A percentile compares a stretch with the other conserved stretches of the same genome.
These are phyloP conservation scores for Corynorhinus townsendii DNA, from an alignment of 2,113 vertebrate genomes.

Conservation along the genomic window DNA sequence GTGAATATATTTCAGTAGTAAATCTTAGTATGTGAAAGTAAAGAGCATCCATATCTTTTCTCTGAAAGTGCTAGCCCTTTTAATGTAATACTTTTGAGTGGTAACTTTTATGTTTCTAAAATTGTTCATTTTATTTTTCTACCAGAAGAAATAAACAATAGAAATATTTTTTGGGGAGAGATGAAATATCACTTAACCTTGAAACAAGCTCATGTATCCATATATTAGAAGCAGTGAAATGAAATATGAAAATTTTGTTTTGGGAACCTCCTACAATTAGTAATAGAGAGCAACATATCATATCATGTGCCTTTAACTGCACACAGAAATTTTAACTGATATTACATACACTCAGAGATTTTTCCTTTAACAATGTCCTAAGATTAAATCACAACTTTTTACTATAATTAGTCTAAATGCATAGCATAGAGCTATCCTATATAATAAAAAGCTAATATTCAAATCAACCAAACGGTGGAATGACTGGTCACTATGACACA, in stretches of 20 bases:
- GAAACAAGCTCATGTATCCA: neutral
- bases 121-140: neutral
- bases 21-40: neutral
- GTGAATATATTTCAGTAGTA: slow-evolving; percentile 22
- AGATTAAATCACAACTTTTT: neutral
- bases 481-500: fast-evolving
- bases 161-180: neutral
- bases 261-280: neutral
- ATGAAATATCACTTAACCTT: neutral
- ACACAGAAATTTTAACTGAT: neutral
- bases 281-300: neutral
- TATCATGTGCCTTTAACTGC: neutral
- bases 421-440: neutral
- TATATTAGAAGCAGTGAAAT: neutral
- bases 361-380: neutral
- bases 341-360: neutral
- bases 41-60: neutral
- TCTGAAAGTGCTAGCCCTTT: neutral
- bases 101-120: neutral
- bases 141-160: neutral
- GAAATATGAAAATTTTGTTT: neutral
- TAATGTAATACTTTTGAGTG: neutral
- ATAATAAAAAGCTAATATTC: no score
- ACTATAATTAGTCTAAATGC: neutral
- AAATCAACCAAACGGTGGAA: no score